Conservation (phyloP, 2,113 vertebrate genomes). For the Strix uralensis region DNA sequence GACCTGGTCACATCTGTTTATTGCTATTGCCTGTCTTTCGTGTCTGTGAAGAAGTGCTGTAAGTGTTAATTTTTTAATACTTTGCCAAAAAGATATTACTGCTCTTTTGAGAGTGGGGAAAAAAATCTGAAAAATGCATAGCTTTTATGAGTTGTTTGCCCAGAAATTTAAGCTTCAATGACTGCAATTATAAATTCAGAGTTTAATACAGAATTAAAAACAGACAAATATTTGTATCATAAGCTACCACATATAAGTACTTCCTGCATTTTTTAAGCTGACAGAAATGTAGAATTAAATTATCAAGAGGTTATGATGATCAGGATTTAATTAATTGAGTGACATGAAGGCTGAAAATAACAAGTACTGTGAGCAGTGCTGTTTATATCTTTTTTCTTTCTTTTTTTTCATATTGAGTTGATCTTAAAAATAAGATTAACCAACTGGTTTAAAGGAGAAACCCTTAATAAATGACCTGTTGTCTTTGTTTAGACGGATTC, state of each 20-base stretch:
- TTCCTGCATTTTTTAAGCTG: not conserved
- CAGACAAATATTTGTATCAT: not conserved
- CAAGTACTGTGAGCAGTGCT: not conserved
- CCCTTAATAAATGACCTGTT: not conserved
- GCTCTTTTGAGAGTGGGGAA: too few species aligned
- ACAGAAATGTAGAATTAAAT: not conserved
- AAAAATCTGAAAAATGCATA: too few species aligned
- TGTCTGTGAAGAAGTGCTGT: too few species aligned
- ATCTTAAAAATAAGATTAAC: not conserved
- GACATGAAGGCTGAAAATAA: not conserved
- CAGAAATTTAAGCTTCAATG: not conserved
- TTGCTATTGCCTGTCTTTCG: not conserved
- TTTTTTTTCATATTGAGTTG: not conserved
- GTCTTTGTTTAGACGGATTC: constrained; percentile 86
- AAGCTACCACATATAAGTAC: not conserved
- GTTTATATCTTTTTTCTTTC: not conserved
- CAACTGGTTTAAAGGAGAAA: not conserved
- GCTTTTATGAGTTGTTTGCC: too few species aligned
- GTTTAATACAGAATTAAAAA: not conserved
- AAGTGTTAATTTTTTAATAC: too few species aligned
- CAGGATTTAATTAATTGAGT: not conserved
- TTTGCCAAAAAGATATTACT: too few species aligned
- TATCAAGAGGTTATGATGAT: not conserved
- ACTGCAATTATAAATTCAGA: not conserved
- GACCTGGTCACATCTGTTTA: not conserved